A percentile compares a stretch with the other conserved stretches of the same genome.
phyloP scores from a whole-genome alignment of 2,888 invertebrate species.

The Andrena chrysosceles region DNA sequence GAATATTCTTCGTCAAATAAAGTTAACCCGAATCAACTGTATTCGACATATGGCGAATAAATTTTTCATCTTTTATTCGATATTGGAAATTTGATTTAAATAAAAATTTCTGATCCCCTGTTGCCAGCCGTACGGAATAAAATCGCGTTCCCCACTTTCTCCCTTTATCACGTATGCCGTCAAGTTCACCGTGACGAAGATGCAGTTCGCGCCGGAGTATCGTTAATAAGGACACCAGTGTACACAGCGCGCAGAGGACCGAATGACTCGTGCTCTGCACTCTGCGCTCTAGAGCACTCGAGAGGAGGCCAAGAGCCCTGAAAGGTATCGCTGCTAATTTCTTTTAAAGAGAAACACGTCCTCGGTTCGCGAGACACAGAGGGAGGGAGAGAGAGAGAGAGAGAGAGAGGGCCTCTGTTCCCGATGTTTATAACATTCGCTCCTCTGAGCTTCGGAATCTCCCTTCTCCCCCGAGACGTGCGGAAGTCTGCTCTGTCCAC shows the following conservation, averaged over 20 bases:
- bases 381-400: background rate
- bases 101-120: background rate
- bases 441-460: slow-evolving; percentile 6
- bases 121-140: background rate
- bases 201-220: slow-evolving; percentile 31
- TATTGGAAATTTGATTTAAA: too few relatives aligned
- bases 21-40: too few relatives aligned
- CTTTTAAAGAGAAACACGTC: slow-evolving; percentile 57
- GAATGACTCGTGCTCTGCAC: slow-evolving; percentile 41
- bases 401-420: background rate
- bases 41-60: too few relatives aligned
- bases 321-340: slow-evolving; percentile 56
- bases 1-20: too few relatives aligned
- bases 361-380: slow-evolving; percentile 26
- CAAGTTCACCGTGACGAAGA: slow-evolving; percentile 35
- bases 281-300: slow-evolving; percentile 44
- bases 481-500: too few relatives aligned
- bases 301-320: slow-evolving; percentile 57
- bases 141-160: slow-evolving; percentile 5
- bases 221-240: slow-evolving; percentile 50
- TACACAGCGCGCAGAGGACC: slow-evolving; percentile 20
- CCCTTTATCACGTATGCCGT: background rate
- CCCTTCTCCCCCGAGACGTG: too few relatives aligned
- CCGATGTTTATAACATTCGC: slow-evolving; percentile 30
- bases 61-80: too few relatives aligned